Conservation (phyloP, 2,888 invertebrate genomes). For the Morinoia aosen region DNA sequence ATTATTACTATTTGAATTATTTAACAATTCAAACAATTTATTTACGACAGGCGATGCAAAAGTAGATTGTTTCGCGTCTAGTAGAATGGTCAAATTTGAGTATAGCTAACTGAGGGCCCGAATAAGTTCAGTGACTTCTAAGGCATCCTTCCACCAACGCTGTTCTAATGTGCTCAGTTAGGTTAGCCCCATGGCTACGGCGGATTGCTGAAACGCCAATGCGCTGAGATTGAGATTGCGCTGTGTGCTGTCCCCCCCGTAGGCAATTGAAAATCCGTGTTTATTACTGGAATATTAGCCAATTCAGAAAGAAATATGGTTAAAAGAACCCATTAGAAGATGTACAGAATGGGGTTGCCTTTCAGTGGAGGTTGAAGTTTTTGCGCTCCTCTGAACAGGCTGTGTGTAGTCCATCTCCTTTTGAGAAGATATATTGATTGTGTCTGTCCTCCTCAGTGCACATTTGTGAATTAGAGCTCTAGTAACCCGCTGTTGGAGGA, state of each 20-base stretch:
- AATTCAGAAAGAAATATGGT: not conserved
- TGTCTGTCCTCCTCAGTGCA: not conserved
- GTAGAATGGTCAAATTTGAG: too few species aligned
- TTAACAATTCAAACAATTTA: too few species aligned
- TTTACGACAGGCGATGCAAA: too few species aligned
- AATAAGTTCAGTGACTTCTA: too few species aligned
- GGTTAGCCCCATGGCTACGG: too few species aligned
- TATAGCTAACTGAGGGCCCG: too few species aligned
- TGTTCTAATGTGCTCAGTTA: too few species aligned
- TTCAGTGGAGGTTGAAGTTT: not conserved
- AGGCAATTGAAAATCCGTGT: not conserved
- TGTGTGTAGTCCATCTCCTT: not conserved
- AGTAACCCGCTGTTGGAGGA: not conserved
- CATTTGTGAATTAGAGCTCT: not conserved
- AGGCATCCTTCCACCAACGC: too few species aligned
- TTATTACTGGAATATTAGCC: not conserved
- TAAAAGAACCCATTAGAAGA: not conserved
- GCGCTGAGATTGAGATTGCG: not conserved
- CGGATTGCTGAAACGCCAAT: too few species aligned
- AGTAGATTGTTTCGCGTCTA: too few species aligned
- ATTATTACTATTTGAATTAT: too few species aligned
- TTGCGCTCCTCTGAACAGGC: not conserved
- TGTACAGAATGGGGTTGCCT: not conserved
- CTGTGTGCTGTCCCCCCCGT: not conserved
- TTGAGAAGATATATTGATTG: not conserved